Conservation (phyloP, 2,888 invertebrate species). For the Lasioglossum vierecki region DNA sequence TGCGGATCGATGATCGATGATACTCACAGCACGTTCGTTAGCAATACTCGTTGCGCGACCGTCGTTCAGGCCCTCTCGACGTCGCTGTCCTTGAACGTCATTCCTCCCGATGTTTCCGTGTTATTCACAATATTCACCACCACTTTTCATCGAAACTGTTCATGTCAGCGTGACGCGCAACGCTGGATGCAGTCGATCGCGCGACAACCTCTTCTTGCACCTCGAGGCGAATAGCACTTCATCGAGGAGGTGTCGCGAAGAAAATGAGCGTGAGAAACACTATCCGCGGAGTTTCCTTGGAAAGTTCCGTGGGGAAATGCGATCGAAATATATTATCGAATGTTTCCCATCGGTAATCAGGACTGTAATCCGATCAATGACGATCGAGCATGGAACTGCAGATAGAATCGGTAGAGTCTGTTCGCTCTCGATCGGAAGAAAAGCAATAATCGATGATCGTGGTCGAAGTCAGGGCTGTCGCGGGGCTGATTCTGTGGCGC, state of each 20-base stretch:
- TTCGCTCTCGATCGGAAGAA: not conserved
- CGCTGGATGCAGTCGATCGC: not conserved
- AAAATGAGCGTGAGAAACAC: not conserved
- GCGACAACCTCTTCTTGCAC: not conserved
- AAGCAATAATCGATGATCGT: not conserved
- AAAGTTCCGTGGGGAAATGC: not conserved
- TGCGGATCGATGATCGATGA: conserved; percentile 54
- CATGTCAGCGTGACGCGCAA: not conserved
- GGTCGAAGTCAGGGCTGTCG: conserved; percentile 20
- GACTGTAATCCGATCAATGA: not conserved
- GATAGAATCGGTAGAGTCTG: not conserved
- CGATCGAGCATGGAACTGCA: not conserved
- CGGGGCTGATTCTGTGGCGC: conserved; percentile 13
- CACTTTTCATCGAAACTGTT: conserved; percentile 21
- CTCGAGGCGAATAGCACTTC: no score
- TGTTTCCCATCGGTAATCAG: not conserved
- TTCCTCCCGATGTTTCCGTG: not conserved
- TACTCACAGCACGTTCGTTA: conserved; percentile 41
- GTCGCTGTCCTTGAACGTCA: not conserved
- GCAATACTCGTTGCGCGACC: not conserved
- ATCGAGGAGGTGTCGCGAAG: not conserved
- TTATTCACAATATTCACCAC: conserved; percentile 36
- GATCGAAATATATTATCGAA: not conserved
- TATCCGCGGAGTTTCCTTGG: not conserved
- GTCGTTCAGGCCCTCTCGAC: conserved; percentile 8